Conservation (phyloP, 2,113 vertebrate genomes). For the Osmerus eperlanus region DNA sequence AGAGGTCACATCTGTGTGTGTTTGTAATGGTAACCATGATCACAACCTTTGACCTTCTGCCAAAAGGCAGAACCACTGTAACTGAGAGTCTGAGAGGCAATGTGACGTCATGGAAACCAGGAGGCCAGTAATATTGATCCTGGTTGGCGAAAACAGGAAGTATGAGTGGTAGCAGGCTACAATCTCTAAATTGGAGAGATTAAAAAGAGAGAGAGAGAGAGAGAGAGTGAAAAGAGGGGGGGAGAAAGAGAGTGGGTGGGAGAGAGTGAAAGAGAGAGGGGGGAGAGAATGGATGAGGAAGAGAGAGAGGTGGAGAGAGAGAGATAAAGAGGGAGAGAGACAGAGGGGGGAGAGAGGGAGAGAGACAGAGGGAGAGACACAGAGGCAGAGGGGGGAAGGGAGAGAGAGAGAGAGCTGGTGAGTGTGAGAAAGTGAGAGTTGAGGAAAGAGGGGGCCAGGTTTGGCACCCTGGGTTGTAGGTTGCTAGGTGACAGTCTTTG, state of each 20-base stretch:
- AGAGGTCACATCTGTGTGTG: neutral
- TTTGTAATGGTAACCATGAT: neutral
- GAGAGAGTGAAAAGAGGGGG: neutral
- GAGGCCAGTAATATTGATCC: neutral
- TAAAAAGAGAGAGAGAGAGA: neutral
- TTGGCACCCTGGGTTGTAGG: constrained; percentile 39
- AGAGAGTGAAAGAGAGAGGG: neutral
- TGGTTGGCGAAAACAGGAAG: neutral
- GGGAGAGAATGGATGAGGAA: constrained; percentile 8
- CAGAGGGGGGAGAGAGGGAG: no score
- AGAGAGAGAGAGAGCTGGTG: neutral
- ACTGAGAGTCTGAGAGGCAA: neutral
- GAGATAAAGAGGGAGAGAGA: neutral
- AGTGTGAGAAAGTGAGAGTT: constrained; percentile 3
- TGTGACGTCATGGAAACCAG: no score
- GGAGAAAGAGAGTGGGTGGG: neutral
- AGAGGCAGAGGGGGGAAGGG: neutral
- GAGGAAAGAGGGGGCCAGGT: constrained; percentile 26
- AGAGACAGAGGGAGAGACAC: neutral
- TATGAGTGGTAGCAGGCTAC: neutral
- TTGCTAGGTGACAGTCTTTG: constrained; percentile 59
- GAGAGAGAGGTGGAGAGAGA: constrained; percentile 5
- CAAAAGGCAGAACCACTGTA: neutral
- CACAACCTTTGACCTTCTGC: constrained; percentile 9
- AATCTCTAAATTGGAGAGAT: neutral